Base-by-base conservation (phyloP, 2,113 vertebrate genomes). In the Rallus limicola region DNA sequence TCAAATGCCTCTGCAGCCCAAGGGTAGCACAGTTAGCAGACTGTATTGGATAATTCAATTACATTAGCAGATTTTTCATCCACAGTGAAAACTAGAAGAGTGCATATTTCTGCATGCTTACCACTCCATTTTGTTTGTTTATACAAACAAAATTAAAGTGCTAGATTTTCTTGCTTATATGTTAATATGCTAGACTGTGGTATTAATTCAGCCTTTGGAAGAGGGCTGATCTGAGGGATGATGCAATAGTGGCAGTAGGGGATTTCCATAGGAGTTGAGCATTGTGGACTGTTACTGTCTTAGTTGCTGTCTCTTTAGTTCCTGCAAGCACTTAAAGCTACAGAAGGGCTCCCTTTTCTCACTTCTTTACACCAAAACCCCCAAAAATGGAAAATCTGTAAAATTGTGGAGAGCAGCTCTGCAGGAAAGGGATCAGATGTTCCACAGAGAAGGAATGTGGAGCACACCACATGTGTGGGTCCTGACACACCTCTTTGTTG, bases 391-490 rank as follows among this genome's bases (percentile, higher is more conserved):
- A 42, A 6, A 33, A 83, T 21, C 10, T 53, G 42, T 64, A 53
- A 46, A 70, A 34, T 16, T 52, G 21, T 24, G 10, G 42, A 62
- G 31, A 78, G 34, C 20, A 55, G 40, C 40, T 60, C 16, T 52
- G 20, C 48, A 74, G 36, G 65, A 72, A 58, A 34, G 21, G 9
- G 6, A 16, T 29, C 26, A 33, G 19, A 5, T 38, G 24, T 58
- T 33, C 17, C 1, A 2, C 53, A 65, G 38, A 53, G 36, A 48
- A 11, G 36, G 31, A 53, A 48, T 0, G 0, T n/a, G 40, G 26
- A 58, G 26, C 2, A 0, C n/a, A 55, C 53, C 25, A 5, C 44
- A 0, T 2, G 0, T 31, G 21, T 34, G 26, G 19, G 14, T 26
- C 59, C 34, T 72, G 64, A 63, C 21, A 33, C 28, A 44, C 10